Percentiles rank a stretch among this genome's conserved stretches.
phyloP scores from a whole-genome alignment of 2,113 vertebrate species.

The Chaenogobius annularis region DNA sequence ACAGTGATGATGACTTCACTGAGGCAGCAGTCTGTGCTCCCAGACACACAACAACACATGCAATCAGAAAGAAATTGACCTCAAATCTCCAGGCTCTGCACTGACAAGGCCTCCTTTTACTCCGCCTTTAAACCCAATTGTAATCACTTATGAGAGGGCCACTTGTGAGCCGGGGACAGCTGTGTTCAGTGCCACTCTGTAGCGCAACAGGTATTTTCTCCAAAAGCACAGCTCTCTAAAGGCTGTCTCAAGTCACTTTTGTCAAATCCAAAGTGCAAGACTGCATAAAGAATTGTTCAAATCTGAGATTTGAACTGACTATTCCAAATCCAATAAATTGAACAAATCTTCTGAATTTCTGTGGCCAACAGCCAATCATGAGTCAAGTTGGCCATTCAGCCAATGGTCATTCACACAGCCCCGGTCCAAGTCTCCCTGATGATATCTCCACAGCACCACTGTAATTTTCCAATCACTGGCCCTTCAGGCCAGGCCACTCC shows the following conservation, averaged over 20 bases:
- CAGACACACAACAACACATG: conserved; percentile 38
- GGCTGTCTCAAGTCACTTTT: conserved; percentile 9
- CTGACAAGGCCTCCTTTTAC: conserved; percentile 74
- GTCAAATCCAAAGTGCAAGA: not conserved
- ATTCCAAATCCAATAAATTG: not conserved
- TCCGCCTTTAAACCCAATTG: conserved; percentile 49
- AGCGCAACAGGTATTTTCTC: conserved; percentile 69
- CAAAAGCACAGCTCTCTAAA: conserved; percentile 43
- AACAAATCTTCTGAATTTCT: not conserved
- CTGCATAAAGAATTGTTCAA: not conserved
- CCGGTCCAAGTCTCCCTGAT: conserved; percentile 52
- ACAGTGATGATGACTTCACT: conserved; percentile 64
- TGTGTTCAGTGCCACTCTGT: conserved; percentile 45
- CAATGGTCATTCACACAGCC: conserved; percentile 56
- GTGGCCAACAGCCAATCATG: conserved; percentile 39
- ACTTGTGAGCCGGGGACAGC: conserved; percentile 56
- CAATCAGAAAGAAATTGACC: conserved; percentile 80
- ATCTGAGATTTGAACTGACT: not conserved
- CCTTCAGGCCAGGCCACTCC: conserved; percentile 69
- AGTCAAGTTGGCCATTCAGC: conserved; percentile 43
- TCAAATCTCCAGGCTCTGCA: conserved; percentile 73
- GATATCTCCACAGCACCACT: conserved; percentile 56
- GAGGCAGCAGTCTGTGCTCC: conserved; percentile 38
- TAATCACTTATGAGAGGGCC: conserved; percentile 77
- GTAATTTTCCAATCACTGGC: conserved; percentile 79